Evolutionary conservation across 30 jellyfish, hydroid and myxozoan species (phyloP).

Genomic region (Turritopsis rubra): DNA sequence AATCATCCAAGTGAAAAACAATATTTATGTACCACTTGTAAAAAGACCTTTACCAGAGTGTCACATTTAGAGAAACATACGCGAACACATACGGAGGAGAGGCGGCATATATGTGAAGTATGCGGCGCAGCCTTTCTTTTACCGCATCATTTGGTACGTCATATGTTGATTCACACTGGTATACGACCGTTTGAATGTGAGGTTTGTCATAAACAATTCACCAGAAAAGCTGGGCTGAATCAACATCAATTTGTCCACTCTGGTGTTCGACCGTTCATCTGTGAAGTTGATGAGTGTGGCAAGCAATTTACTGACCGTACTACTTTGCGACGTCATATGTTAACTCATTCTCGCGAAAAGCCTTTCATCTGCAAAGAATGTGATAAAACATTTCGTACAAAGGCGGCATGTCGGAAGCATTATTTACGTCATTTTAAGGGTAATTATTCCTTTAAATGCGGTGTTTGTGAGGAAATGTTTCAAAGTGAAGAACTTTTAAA

Average conservation of each 20-base stretch:
- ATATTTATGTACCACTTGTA: slow-evolving; percentile 22
- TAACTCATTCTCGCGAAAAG: slow-evolving; percentile 34
- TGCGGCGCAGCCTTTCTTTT: slow-evolving; percentile 37
- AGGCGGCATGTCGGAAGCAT: slow-evolving; percentile 36
- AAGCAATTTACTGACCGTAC: slow-evolving; percentile 24
- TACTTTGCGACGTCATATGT: slow-evolving; percentile 25
- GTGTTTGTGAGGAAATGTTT: slow-evolving; percentile 33
- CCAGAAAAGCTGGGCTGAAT: slow-evolving; percentile 29
- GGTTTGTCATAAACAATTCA: slow-evolving; percentile 21
- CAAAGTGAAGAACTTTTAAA: not conserved
- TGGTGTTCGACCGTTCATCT: slow-evolving; percentile 24
- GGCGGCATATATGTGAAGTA: slow-evolving; percentile 21
- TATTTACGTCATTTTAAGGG: slow-evolving; percentile 23
- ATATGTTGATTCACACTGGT: slow-evolving; percentile 27
- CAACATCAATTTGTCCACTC: slow-evolving; percentile 24
- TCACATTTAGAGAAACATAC: slow-evolving; percentile 30
- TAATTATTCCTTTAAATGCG: slow-evolving; percentile 23
- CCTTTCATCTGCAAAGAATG: slow-evolving; percentile 39
- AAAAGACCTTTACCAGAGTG: slow-evolving; percentile 34
- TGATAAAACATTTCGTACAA: slow-evolving; percentile 29
- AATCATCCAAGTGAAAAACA: slow-evolving; percentile 37
- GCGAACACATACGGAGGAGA: slow-evolving; percentile 36
- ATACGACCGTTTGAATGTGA: slow-evolving; percentile 32
- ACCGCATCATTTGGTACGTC: slow-evolving; percentile 32
- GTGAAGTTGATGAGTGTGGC: slow-evolving; percentile 33